Base-by-base conservation (phyloP, 1,140 invertebrate species). In the Pseudobourletiella spinata region DNA sequence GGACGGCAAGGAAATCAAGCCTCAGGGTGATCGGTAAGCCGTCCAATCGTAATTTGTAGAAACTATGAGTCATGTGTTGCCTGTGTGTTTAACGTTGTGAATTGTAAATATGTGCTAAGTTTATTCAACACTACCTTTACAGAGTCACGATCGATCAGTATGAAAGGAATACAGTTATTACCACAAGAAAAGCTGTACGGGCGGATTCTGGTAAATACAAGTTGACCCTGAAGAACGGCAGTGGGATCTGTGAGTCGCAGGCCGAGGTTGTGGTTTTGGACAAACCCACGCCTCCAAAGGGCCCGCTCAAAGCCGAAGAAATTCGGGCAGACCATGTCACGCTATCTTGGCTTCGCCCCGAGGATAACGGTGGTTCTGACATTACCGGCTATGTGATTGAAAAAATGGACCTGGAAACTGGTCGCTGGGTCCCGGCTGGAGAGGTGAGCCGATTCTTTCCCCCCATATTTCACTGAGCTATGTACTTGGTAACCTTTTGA, bases 321-420 rank as follows among this genome's bases (percentile, higher is more conserved):
- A 83, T 97, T 6, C 82, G 91, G 22, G 83, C 91, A 11, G 86
- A 94, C 73, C 91, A 92, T 72, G 85, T 91, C n/a, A 95, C 86
- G 51, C 84, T 99, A 42, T 87, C 89, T 74, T 99, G 97, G 97
- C 83, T 92, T 67, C 86, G 86, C 75, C 96, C 97, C 2, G 85
- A 88, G 66, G 96, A 99, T 73, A 86, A 88, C 35, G 64, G 66
- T n/a, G 62, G 66, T 8, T 26, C 59, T 39, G 61, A 61, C 14
- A 35, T 66, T 15, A 66, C 61, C 57, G 93, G 95, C 42, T 99
- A 99, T 75, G 85, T 95, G 1, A 80, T 99, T 25, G 96, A 99
- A 76, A 98, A 98, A 74, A 92, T 96, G 87, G 91, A 94, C 71
- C 79, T 90, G 76, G 90, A 94, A 48, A 92, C 88, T 26, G 91